Percentiles rank a stretch among this genome's conserved stretches.
Evolutionary conservation across 2,113 vertebrate genomes (phyloP).

Genomic region (Pavo muticus): DNA sequence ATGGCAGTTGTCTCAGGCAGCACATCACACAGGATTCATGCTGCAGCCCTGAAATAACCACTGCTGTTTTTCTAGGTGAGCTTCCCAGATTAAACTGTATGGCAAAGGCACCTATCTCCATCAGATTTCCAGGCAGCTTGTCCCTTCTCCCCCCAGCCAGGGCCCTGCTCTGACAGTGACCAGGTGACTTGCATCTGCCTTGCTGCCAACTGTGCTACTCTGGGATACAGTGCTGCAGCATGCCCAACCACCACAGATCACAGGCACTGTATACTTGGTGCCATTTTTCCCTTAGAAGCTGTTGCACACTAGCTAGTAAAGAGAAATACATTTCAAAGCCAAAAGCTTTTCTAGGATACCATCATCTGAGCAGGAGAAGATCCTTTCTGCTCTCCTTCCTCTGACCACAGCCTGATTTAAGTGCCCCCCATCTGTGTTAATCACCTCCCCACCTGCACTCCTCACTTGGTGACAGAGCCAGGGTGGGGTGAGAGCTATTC

Average conservation of each 20-base stretch:
- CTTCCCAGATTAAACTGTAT: neutral
- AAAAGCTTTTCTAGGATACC: neutral
- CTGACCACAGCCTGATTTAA: neutral
- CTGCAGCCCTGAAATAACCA: neutral
- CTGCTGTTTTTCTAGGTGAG: neutral
- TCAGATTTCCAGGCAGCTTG: neutral
- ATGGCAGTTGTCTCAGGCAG: neutral
- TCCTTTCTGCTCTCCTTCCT: neutral
- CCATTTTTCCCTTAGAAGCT: neutral
- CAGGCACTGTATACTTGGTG: rapidly evolving
- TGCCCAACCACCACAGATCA: neutral
- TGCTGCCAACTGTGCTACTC: neutral
- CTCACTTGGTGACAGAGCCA: neutral
- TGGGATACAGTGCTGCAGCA: rapidly evolving
- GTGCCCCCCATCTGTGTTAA: neutral
- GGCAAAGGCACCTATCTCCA: neutral
- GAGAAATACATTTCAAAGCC: neutral
- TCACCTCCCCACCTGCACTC: neutral
- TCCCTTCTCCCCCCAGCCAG: neutral
- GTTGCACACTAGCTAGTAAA: neutral
- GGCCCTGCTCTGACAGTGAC: neutral
- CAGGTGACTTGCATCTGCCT: neutral
- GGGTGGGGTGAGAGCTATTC: neutral
- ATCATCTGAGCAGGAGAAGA: neutral
- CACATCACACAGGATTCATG: neutral